A percentile compares a stretch with the other conserved stretches of the same genome.
Conservation (phyloP, 2,888 invertebrate genomes). For the Lamproptera curius region DNA sequence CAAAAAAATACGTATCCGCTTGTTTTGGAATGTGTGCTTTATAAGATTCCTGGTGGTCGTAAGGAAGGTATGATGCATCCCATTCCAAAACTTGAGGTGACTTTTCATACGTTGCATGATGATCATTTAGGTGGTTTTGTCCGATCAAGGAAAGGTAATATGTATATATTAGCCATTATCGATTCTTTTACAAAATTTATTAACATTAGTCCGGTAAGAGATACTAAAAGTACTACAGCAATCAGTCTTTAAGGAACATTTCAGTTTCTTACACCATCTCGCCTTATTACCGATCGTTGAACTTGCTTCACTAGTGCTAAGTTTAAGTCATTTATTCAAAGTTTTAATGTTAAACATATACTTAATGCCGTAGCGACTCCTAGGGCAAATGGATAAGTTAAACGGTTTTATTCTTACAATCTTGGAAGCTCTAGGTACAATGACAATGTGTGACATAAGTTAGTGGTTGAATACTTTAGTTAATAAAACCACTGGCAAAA, state of each 20-base stretch:
- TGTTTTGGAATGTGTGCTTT: constrained; percentile 39
- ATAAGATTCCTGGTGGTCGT: background rate
- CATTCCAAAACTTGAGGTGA: constrained; percentile 39
- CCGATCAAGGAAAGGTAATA: constrained; percentile 32
- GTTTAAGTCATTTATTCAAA: constrained; percentile 19
- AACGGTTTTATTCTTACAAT: constrained; percentile 12
- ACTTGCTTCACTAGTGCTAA: background rate
- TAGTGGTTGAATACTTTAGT: constrained; percentile 20
- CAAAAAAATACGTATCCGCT: constrained; percentile 42
- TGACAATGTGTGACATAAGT: constrained; percentile 13
- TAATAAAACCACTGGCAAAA: background rate
- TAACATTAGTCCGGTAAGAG: background rate
- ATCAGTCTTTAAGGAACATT: no score
- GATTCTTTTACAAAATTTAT: constrained; percentile 45
- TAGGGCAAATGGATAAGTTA: constrained; percentile 18
- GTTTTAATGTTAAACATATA: constrained; percentile 22
- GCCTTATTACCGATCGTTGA: background rate
- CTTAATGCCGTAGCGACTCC: constrained; percentile 22
- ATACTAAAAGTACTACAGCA: no score
- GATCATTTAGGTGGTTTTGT: constrained; percentile 50
- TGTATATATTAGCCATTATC: constrained; percentile 37
- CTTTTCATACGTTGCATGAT: constrained; percentile 44
- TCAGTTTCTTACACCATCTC: background rate
- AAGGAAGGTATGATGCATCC: constrained; percentile 39
- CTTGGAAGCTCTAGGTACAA: background rate